A percentile compares a stretch with the other conserved stretches of the same genome.
Evolutionary conservation across 2,888 invertebrate genomes (phyloP).

Genomic region (Stramonita haemastoma): DNA sequence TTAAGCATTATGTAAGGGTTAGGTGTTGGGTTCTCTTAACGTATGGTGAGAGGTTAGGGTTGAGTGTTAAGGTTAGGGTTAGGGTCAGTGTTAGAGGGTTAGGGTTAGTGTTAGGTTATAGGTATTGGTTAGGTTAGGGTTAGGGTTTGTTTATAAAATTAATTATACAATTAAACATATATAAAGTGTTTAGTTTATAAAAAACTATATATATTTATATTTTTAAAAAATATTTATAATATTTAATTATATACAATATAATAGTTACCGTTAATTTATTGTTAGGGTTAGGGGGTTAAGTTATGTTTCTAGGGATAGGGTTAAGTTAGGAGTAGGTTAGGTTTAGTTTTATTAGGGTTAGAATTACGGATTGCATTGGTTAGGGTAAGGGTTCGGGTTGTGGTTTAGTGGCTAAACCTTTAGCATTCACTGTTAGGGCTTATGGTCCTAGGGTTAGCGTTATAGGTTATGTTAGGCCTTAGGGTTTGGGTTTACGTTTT

Average conservation of each 20-base stretch:
- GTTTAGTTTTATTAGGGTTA: conserved; percentile 44
- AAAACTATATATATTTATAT: too few relatives aligned
- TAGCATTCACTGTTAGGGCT: conserved; percentile 46
- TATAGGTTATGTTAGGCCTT: not conserved
- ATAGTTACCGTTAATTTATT: not conserved
- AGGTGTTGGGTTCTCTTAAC: not conserved
- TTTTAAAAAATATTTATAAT: too few relatives aligned
- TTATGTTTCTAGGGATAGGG: too few relatives aligned
- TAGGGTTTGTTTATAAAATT: conserved; percentile 21
- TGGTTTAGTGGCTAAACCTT: too few relatives aligned
- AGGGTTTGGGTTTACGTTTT: not conserved
- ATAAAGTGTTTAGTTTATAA: too few relatives aligned
- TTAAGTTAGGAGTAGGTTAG: too few relatives aligned
- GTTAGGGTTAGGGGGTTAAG: too few relatives aligned
- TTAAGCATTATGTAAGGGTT: too few relatives aligned
- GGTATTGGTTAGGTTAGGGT: conserved; percentile 46
- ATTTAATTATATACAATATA: too few relatives aligned
- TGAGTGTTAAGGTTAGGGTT: conserved; percentile 27
- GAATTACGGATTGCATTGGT: too few relatives aligned
- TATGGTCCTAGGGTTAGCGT: conserved; percentile 14
- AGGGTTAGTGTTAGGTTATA: conserved; percentile 17
- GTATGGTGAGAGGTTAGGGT: conserved; percentile 9
- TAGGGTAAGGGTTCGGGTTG: not conserved
- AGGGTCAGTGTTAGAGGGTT: conserved; percentile 17
- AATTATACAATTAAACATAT: too few relatives aligned